A percentile compares a stretch with the other conserved stretches of the same genome.
phyloP scores from a whole-genome alignment of 2,888 invertebrate species.

The Tuta absoluta region DNA sequence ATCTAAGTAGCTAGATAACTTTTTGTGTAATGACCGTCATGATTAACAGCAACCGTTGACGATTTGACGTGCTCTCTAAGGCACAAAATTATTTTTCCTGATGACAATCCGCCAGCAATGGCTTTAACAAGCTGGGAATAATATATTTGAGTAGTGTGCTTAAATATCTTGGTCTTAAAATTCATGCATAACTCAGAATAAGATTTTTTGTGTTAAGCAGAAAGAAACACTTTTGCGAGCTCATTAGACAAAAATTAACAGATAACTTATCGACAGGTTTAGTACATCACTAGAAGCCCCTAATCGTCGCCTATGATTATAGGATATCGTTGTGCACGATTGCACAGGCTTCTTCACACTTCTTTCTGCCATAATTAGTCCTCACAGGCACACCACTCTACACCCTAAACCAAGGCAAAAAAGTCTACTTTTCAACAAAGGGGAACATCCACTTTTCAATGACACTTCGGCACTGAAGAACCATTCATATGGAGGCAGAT shows the following conservation, averaged over 20 bases:
- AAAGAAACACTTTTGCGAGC: background rate
- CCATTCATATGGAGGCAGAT: slow-evolving; percentile 52
- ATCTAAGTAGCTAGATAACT: no score
- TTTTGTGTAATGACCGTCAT: no score
- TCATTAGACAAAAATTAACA: background rate
- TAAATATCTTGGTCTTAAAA: no score
- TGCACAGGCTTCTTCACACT: slow-evolving; percentile 62
- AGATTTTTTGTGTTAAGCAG: no score
- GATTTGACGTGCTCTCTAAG: no score
- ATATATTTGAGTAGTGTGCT: no score
- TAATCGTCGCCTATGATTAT: slow-evolving; percentile 64
- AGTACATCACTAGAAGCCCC: slow-evolving; percentile 35
- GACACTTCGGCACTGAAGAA: slow-evolving; percentile 54
- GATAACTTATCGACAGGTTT: background rate
- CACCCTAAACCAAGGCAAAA: slow-evolving; percentile 34
- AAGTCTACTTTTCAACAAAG: slow-evolving; percentile 34
- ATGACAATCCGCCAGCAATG: no score
- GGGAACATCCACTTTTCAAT: slow-evolving; percentile 45
- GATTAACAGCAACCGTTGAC: no score
- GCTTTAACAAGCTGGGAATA: no score
- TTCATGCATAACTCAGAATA: no score
- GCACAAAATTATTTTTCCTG: no score
- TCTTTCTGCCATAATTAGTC: slow-evolving; percentile 60
- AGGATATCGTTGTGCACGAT: slow-evolving; percentile 63
- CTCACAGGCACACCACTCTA: slow-evolving; percentile 27